Evolutionary conservation across 2,113 vertebrate species (phyloP).

Genomic region (Helogale parvula): DNA sequence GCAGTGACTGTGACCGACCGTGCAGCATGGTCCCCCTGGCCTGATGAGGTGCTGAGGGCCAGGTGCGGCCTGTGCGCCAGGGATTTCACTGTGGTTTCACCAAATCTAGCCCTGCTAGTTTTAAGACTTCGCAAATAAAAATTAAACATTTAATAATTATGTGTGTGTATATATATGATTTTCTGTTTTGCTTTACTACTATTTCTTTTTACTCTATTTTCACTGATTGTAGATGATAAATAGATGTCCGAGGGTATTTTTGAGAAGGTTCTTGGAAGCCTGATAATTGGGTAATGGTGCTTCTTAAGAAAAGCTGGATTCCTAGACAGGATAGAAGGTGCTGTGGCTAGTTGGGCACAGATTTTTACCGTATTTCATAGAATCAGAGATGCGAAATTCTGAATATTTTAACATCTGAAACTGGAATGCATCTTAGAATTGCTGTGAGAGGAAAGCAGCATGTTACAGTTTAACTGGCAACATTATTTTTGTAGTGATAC

Average conservation of each 20-base stretch:
- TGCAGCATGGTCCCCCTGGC: neutral
- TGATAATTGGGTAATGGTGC: neutral
- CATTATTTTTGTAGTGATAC: neutral
- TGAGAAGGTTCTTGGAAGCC: conserved; percentile 17
- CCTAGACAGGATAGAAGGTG: neutral
- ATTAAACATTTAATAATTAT: neutral
- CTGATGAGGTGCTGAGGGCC: neutral
- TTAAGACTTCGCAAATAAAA: conserved; percentile 28
- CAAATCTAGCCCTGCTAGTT: neutral
- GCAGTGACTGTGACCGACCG: neutral
- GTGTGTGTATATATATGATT: neutral
- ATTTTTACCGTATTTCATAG: conserved; percentile 51
- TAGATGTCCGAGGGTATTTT: neutral
- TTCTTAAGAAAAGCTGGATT: conserved; percentile 35
- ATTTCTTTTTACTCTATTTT: conserved; percentile 32
- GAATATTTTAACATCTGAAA: conserved; percentile 5
- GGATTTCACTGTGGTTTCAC: neutral
- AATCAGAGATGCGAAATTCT: conserved; percentile 31
- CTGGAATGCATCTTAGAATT: neutral
- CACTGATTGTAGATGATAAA: neutral
- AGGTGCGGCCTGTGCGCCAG: neutral
- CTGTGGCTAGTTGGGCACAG: neutral
- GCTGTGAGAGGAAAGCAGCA: conserved; percentile 9
- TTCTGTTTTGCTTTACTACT: conserved; percentile 9
- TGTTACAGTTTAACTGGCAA: neutral